Conservation (phyloP, 2,113 vertebrate species). For the Ailuropoda melanoleuca region DNA sequence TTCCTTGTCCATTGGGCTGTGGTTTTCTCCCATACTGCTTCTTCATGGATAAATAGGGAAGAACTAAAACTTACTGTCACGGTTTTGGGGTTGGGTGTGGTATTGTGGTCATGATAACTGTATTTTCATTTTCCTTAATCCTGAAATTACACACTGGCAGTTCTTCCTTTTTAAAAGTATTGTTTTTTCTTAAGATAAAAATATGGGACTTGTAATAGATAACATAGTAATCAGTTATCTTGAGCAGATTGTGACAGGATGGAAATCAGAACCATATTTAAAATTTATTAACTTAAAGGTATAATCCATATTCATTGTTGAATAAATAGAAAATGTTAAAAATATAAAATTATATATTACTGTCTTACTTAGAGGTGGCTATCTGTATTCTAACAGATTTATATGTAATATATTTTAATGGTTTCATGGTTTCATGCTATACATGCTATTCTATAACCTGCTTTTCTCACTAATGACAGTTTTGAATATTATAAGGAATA, state of each 20-base stretch:
- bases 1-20: background rate
- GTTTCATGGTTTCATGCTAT: background rate
- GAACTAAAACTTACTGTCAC: background rate
- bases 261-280: constrained; percentile 20
- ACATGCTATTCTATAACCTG: background rate
- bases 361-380: background rate
- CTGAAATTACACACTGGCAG: background rate
- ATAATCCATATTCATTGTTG: background rate
- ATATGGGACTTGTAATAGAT: background rate
- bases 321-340: constrained; percentile 41
- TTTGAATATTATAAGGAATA: background rate
- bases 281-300: constrained; percentile 9
- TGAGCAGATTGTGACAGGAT: background rate
- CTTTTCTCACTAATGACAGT: background rate
- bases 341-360: background rate
- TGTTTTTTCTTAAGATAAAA: constrained; percentile 15
- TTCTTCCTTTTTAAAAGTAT: background rate
- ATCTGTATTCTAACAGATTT: constrained; percentile 17
- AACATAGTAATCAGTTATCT: background rate
- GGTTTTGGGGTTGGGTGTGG: background rate
- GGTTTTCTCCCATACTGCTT: background rate
- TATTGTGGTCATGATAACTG: background rate
- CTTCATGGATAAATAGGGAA: background rate
- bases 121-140: constrained; percentile 25
- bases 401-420: background rate